Evolutionary conservation across 2,113 vertebrate species (phyloP).

Genomic region (Micronycteris hirsuta): DNA sequence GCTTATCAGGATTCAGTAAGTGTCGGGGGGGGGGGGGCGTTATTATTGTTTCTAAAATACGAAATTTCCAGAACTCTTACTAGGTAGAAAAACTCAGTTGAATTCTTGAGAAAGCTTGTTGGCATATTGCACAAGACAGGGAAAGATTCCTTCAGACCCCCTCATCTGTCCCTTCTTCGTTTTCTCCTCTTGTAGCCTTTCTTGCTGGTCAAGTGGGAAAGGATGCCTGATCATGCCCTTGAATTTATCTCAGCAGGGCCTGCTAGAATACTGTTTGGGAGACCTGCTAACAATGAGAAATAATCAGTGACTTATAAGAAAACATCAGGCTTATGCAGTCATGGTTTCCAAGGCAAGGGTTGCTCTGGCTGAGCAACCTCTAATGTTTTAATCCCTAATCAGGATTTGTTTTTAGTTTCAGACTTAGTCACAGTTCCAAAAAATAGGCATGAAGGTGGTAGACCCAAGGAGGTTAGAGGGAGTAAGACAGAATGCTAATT

Average conservation of each 20-base stretch:
- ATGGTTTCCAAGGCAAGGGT: slow-evolving; percentile 28
- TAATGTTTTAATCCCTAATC: slow-evolving; percentile 44
- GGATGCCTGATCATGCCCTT: background rate
- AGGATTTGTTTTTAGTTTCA: slow-evolving; percentile 64
- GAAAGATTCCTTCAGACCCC: background rate
- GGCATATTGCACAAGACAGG: background rate
- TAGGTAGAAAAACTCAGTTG: background rate
- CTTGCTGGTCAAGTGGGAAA: slow-evolving; percentile 17
- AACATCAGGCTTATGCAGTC: background rate
- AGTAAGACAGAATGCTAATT: slow-evolving; percentile 56
- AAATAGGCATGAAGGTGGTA: slow-evolving; percentile 48
- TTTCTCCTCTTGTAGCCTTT: background rate
- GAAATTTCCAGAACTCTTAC: background rate
- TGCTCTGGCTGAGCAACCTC: background rate
- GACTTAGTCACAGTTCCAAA: slow-evolving; percentile 42
- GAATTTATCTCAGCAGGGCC: background rate
- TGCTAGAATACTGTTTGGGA: slow-evolving; percentile 17
- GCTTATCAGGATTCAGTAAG: background rate
- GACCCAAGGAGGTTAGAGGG: background rate
- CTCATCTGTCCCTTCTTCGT: background rate
- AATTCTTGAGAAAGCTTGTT: background rate
- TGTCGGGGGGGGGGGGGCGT: too few species aligned
- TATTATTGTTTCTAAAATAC: background rate
- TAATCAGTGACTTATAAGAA: slow-evolving; percentile 26
- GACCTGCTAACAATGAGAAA: slow-evolving; percentile 30